A percentile compares a stretch with the other conserved stretches of the same genome.
Conservation (phyloP, 2,888 invertebrate genomes). For the Amphiduros pacificus region DNA sequence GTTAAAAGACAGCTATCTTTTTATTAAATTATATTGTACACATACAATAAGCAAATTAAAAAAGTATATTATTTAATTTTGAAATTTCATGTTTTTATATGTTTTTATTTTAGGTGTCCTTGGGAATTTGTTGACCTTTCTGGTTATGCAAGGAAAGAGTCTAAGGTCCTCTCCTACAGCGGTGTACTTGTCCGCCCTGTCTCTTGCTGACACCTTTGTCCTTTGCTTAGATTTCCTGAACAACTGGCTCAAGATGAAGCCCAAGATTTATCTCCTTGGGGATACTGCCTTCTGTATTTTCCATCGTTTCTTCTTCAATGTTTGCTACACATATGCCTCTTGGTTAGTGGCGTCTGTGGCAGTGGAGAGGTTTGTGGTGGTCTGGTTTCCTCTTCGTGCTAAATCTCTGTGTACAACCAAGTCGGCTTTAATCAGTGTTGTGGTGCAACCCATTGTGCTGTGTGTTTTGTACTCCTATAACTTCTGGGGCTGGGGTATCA, state of each 20-base stretch:
- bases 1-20: no score
- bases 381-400: constrained; percentile 10
- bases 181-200: constrained; percentile 12
- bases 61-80: neutral
- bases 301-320: constrained; percentile 15
- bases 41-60: no score
- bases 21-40: no score
- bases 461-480: constrained; percentile 14
- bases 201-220: constrained; percentile 14
- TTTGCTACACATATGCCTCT: constrained; percentile 13
- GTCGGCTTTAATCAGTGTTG: constrained; percentile 1
- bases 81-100: neutral
- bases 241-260: constrained; percentile 15
- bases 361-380: constrained; percentile 12
- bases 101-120: neutral
- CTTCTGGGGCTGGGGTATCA: constrained; percentile 13
- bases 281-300: constrained; percentile 5
- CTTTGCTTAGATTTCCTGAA: constrained; percentile 21
- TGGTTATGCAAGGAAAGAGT: constrained; percentile 7
- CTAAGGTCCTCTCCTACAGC: constrained; percentile 6
- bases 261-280: constrained; percentile 3
- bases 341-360: constrained; percentile 14
- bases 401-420: constrained; percentile 7
- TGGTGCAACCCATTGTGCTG: neutral
- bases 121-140: constrained; percentile 7